Base-by-base conservation (phyloP, 2,888 invertebrate species). In the Melanotus villosus region DNA sequence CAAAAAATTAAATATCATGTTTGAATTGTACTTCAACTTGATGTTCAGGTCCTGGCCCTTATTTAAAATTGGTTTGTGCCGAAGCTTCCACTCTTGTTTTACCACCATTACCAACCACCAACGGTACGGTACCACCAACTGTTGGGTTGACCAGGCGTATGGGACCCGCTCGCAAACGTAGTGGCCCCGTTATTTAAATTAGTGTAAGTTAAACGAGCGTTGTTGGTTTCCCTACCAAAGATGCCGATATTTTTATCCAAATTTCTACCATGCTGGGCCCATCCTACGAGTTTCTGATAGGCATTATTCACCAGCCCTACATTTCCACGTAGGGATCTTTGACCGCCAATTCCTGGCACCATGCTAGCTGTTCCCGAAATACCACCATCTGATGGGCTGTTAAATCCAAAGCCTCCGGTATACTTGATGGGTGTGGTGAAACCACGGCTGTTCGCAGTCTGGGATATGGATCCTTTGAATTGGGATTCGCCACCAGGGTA, bases 231-330 rank as follows among this genome's bases (percentile, higher is more conserved):
- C 0, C 60, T 47, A 0, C 66, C 66, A 21, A 66, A 6, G 9
- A 6, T 34, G 0, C 14, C n/a, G 21, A 66, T 36, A 38, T 60
- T 36, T 12, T 38, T 60, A 19, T 66, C 52, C 0, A 66, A 38
- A 34, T 50, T 38, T 21, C 60, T 66, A 2, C 60, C 21, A 36
- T 66, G 66, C 38, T 66, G 50, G 10, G 60, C 66, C 66, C 66
- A 66, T 9, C 14, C 66, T 0, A 16, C 26, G 1, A 34, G 26
- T n/a, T 66, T 30, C 18, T 60, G 54, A 16, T 66, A 50, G 16
- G 26, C 18, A 6, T 1, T 10, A 16, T 50, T 30, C 2, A 26
- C 2, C 7, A 30, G 1, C 12, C 50, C 50, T 16, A 50, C n/a
- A 14, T 50, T n/a, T 0, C 26, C 26, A 2, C 14, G 14, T 5